Evolutionary conservation across 1,140 invertebrate genomes (phyloP).

Genomic region (Musca vetustissima): DNA sequence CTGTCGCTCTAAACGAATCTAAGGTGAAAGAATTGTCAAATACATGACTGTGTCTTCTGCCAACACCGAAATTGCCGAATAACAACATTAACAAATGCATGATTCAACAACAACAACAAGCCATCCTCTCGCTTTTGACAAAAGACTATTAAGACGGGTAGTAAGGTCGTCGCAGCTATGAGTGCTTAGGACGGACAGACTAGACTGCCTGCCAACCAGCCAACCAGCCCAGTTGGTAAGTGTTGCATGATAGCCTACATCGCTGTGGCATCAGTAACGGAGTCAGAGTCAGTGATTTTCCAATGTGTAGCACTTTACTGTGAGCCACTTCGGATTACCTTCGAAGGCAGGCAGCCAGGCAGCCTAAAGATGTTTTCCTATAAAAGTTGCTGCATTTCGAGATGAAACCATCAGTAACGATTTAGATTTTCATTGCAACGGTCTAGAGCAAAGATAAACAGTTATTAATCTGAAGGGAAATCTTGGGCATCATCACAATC

Average conservation of each 20-base stretch:
- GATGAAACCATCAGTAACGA: conserved; percentile 27
- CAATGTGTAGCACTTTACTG: too few species aligned
- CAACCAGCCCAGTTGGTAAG: background rate
- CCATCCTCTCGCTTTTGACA: conserved; percentile 14
- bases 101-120: background rate
- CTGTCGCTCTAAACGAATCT: conserved; percentile 10
- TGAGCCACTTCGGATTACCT: too few species aligned
- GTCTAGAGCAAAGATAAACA: background rate
- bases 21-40: conserved; percentile 20
- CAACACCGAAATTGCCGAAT: conserved; percentile 1
- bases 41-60: conserved; percentile 7
- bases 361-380: conserved; percentile 12
- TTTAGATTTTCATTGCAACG: conserved; percentile 28
- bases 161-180: too few species aligned
- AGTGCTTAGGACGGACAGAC: background rate
- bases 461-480: conserved; percentile 3
- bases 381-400: conserved; percentile 27
- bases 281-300: too few species aligned
- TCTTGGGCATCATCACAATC: background rate
- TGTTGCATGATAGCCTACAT: background rate
- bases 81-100: background rate
- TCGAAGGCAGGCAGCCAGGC: too few species aligned
- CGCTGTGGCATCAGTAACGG: too few species aligned
- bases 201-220: too few species aligned
- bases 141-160: too few species aligned